Evolutionary conservation across 2,797 vertebrate species (phyloP).

Genomic region (Myiotriccus ornatus): DNA sequence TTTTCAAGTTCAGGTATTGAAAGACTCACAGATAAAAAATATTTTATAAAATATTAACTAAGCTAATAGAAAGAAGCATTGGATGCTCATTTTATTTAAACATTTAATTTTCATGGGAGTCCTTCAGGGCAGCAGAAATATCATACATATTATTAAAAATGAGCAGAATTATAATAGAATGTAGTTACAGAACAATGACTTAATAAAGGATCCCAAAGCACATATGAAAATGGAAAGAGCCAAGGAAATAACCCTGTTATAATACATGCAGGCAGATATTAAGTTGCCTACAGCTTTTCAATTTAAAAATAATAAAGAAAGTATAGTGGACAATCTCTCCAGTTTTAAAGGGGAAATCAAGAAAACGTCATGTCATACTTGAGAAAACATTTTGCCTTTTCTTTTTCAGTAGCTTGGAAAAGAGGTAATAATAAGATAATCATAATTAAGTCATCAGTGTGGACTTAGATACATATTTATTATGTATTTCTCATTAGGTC

Average conservation of each 20-base stretch:
- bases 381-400: not conserved
- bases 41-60: slow-evolving; percentile 53
- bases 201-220: slow-evolving; percentile 40
- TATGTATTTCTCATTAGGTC: not conserved
- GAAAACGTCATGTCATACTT: not conserved
- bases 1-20: slow-evolving; percentile 47
- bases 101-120: slow-evolving; percentile 61
- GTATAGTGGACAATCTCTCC: not conserved
- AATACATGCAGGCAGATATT: not conserved
- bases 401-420: not conserved
- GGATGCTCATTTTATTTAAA: slow-evolving; percentile 59
- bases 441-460: not conserved
- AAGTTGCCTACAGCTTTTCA: not conserved
- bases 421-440: not conserved
- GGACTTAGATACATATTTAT: not conserved
- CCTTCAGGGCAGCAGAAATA: slow-evolving; percentile 55
- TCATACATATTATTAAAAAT: slow-evolving; percentile 54
- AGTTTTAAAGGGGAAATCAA: not conserved
- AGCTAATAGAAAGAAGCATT: slow-evolving; percentile 32
- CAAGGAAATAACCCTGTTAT: not conserved
- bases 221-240: not conserved
- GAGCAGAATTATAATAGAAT: slow-evolving; percentile 38
- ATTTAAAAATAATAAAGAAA: not conserved
- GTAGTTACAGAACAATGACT: slow-evolving; percentile 39
- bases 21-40: slow-evolving; percentile 27